Conservation (phyloP, 2,797 vertebrate genomes). For the Eulemur mongoz region DNA sequence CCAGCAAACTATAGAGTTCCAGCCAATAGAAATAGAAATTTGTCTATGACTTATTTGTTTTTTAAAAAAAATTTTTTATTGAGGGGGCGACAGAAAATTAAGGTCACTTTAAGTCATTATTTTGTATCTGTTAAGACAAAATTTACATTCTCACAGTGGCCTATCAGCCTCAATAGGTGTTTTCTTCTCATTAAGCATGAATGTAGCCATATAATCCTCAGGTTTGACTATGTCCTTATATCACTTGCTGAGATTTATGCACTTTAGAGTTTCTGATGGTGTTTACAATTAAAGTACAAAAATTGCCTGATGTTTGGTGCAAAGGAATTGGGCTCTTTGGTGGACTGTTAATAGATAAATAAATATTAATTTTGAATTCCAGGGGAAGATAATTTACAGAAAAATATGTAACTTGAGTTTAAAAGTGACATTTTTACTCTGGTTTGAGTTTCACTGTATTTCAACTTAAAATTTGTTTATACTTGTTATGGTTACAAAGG, state of each 20-base stretch:
- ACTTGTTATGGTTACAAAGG: constrained; percentile 28
- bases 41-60: constrained; percentile 54
- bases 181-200: constrained; percentile 50
- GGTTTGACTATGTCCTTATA: constrained; percentile 24
- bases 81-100: constrained; percentile 51
- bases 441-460: constrained; percentile 45
- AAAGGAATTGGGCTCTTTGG: constrained; percentile 8
- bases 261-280: constrained; percentile 26
- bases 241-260: constrained; percentile 41
- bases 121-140: constrained; percentile 71
- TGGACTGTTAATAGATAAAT: constrained; percentile 6
- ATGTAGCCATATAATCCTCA: background rate
- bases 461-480: constrained; percentile 55
- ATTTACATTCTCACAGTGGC: constrained; percentile 50
- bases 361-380: constrained; percentile 47
- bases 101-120: constrained; percentile 69
- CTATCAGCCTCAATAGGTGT: background rate
- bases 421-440: constrained; percentile 52
- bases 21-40: constrained; percentile 64
- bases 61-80: constrained; percentile 61
- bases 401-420: constrained; percentile 43
- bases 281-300: constrained; percentile 35
- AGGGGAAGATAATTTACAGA: constrained; percentile 56
- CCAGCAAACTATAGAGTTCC: constrained; percentile 63
- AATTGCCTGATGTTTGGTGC: background rate